phyloP scores from a whole-genome alignment of 2,888 invertebrate genomes.

The Onthophagus sagittarius region DNA sequence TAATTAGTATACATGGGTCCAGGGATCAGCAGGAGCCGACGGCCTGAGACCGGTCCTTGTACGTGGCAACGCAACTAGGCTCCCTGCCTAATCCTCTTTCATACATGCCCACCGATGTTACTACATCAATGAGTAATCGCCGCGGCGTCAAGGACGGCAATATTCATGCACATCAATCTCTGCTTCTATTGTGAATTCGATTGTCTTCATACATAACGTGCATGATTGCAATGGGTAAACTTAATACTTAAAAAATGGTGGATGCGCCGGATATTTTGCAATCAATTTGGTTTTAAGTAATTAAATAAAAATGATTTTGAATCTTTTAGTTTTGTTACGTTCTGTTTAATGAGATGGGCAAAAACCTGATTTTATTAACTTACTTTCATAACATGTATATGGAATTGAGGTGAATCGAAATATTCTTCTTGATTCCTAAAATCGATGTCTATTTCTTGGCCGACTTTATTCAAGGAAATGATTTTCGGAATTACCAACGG shows the following conservation, averaged over 20 bases:
- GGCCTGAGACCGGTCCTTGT: conserved; percentile 9
- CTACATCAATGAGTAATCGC: not conserved
- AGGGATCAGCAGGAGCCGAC: conserved; percentile 13
- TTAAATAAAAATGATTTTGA: too few species aligned
- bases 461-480: not conserved
- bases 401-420: not conserved
- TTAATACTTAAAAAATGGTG: not conserved
- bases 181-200: not conserved
- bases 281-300: too few species aligned
- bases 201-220: not conserved
- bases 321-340: too few species aligned
- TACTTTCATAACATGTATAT: too few species aligned
- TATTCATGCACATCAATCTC: not conserved
- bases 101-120: not conserved
- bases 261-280: not conserved
- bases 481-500: not conserved
- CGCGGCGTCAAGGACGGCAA: not conserved
- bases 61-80: not conserved
- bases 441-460: not conserved
- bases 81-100: not conserved
- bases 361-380: too few species aligned
- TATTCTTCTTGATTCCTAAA: not conserved
- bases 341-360: too few species aligned
- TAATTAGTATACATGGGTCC: conserved; percentile 43
- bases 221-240: not conserved